Percentiles rank a stretch among this genome's conserved stretches.
These are phyloP conservation scores for Bedellia somnulentella DNA, from an alignment of 2,888 invertebrate genomes.

Conservation along the genomic window DNA sequence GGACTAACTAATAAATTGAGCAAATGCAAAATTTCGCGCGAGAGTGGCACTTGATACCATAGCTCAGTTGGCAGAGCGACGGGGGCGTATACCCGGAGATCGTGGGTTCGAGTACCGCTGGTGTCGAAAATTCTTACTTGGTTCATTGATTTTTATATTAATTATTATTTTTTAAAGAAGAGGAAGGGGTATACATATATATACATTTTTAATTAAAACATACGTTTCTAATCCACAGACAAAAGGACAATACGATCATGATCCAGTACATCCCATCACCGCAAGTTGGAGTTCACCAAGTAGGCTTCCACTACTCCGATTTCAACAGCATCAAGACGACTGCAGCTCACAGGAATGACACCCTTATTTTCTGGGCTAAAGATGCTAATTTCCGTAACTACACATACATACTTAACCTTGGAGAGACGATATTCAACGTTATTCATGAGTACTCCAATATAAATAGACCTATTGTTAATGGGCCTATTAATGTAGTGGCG, in stretches of 20 bases:
- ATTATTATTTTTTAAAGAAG: too few species aligned
- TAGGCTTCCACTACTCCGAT: conserved; percentile 38
- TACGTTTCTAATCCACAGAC: conserved; percentile 22
- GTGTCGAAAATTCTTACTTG: too few species aligned
- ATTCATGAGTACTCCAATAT: conserved; percentile 30
- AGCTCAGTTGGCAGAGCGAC: too few species aligned
- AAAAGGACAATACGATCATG: conserved; percentile 18
- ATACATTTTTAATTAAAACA: too few species aligned
- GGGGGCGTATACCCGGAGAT: too few species aligned
- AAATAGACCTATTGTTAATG: conserved; percentile 25
- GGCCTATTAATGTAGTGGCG: conserved; percentile 39
- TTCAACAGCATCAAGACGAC: conserved; percentile 18
- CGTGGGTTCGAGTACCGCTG: too few species aligned
- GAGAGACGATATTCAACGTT: conserved; percentile 26
- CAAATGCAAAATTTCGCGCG: too few species aligned
- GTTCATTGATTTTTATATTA: too few species aligned
- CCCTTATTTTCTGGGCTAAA: conserved; percentile 36
- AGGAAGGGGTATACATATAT: too few species aligned
- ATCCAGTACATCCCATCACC: conserved; percentile 38
- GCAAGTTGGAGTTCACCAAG: conserved; percentile 36
- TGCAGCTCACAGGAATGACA: conserved; percentile 24
- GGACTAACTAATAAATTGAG: too few species aligned
- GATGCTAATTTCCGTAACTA: conserved; percentile 20
- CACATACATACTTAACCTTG: conserved; percentile 28
- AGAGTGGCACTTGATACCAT: too few species aligned